Conservation (phyloP, 2,888 invertebrate species). For the Diaphora mendica region DNA sequence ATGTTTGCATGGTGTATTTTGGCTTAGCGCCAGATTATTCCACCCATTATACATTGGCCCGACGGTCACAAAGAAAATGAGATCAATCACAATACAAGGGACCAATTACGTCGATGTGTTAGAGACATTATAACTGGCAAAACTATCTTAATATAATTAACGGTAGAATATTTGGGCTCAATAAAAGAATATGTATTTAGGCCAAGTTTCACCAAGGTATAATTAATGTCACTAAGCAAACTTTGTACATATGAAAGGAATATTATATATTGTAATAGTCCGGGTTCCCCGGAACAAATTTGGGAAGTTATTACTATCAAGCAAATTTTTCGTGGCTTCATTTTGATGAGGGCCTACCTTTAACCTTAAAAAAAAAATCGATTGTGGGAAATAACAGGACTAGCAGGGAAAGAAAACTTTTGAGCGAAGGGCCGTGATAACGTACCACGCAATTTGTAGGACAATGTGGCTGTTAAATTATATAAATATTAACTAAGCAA, state of each 20-base stretch:
- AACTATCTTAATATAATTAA: constrained; percentile 16
- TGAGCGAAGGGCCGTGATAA: no score
- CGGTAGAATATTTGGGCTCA: not conserved
- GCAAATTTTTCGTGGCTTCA: no score
- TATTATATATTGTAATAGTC: no score
- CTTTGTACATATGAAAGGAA: not conserved
- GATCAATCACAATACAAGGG: constrained; percentile 68
- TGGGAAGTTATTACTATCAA: no score
- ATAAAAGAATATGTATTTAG: not conserved
- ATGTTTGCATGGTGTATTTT: constrained; percentile 66
- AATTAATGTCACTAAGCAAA: not conserved
- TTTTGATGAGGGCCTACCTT: no score
- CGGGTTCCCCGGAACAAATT: no score
- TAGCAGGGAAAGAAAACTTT: no score
- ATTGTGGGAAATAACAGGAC: no score
- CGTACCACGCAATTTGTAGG: no score
- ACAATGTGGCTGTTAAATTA: no score
- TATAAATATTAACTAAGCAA: no score
- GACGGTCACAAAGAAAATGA: constrained; percentile 72
- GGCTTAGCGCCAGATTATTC: constrained; percentile 76
- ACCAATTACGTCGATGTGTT: constrained; percentile 48
- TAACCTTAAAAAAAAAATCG: no score
- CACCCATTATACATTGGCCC: constrained; percentile 69
- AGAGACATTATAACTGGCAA: constrained; percentile 29
- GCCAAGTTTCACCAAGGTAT: not conserved